Evolutionary conservation across 1,140 invertebrate genomes (phyloP), one percentile per base, ranked within the genome.

Genomic region (Drosophila erecta): DNA sequence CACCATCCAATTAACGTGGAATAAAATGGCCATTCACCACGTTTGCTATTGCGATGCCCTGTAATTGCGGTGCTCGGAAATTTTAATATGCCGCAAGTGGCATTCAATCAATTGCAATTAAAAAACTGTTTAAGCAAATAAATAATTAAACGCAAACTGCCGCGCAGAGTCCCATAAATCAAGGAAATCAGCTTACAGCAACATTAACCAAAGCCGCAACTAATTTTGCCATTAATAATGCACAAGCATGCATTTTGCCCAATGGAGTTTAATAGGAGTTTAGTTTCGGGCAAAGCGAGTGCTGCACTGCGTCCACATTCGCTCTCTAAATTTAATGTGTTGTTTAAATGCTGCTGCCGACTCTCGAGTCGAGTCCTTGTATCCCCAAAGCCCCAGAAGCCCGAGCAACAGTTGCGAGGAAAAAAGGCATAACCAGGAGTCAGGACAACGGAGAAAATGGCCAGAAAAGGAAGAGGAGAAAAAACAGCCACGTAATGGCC

Each of bases 401-500:
- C 60, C 60, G 33, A 86, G 81, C 81, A 85, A 85, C 80, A 83
- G 77, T 87, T 81, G 79, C 64, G 40, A 54, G 30, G 20, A 41
- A 37, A 54, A 37, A 20, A 65, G 35, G 6, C n/a, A n/a, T 11
- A 50, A 20, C 47, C 15, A 35, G 30, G 15, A 35, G 57, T 12
- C 5, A 51, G 27, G 57, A 64, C 30, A 35, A 43, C 46, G 30
- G 10, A 14, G 33, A 4, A 38, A 47, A 3, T 12, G 20, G 44
- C 37, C 37, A 17, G 24, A 44, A 65, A 15, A 17, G 47, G 55
- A 62, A 61, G 65, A 62, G 70, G 8, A 22, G 20, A n/a, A 33
- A 33, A 76, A 76, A 60, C 61, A 59, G 81, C 81, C 77, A 85
- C 81, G 81, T 85, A 85, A 85, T 85, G 76, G 76, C 59, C 81